Conservation (phyloP, 2,888 invertebrate genomes). For the Drosophila borealis region DNA sequence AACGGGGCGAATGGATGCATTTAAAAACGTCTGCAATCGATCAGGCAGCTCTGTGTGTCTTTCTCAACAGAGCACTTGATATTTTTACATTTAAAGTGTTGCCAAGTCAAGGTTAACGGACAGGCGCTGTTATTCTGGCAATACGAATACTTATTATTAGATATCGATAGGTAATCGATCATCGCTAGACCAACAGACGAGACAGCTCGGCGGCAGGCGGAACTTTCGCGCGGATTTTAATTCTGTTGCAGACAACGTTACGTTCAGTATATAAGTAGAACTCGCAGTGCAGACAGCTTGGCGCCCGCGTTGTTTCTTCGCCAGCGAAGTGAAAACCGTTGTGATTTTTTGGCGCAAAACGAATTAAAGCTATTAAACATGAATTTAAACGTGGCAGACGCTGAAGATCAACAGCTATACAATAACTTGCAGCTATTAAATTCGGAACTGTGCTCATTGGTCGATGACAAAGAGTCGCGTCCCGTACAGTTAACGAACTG, state of each 20-base stretch:
- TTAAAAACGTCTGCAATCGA: too few relatives aligned
- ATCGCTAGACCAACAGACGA: conserved; percentile 11
- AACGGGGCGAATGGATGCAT: background rate
- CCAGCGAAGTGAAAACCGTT: background rate
- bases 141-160: background rate
- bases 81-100: background rate
- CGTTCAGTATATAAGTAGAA: conserved; percentile 1
- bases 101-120: background rate
- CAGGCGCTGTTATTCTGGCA: background rate
- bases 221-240: conserved; percentile 22
- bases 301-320: conserved; percentile 1
- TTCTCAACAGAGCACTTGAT: background rate
- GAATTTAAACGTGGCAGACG: background rate
- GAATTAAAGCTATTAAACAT: conserved; percentile 8
- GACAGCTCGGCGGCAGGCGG: conserved; percentile 42
- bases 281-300: conserved; percentile 33
- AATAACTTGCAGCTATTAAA: conserved; percentile 40
- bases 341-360: conserved; percentile 16
- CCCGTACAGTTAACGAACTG: background rate
- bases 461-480: conserved; percentile 42
- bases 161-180: conserved; percentile 30
- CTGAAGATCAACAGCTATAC: conserved; percentile 37
- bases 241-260: conserved; percentile 17
- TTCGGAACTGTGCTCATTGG: conserved; percentile 32
- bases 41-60: background rate